A percentile compares a stretch with the other conserved stretches of the same genome.
Conservation (phyloP, 2,888 invertebrate genomes). For the Tromatobia lineatoria region DNA sequence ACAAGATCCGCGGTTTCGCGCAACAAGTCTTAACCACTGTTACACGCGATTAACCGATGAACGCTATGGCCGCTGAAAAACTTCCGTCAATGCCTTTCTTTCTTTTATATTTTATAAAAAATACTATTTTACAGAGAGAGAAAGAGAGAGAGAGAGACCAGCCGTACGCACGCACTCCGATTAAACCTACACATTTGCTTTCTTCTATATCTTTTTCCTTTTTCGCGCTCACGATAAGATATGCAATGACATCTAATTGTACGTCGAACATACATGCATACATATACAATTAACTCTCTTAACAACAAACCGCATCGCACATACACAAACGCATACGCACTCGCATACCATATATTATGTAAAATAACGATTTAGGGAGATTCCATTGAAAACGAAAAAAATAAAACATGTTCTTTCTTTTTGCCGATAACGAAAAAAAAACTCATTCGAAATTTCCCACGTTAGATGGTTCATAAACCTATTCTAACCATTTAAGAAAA, state of each 20-base stretch:
- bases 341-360: slow-evolving; percentile 50
- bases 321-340: slow-evolving; percentile 66
- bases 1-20: neutral
- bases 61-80: slow-evolving; percentile 25
- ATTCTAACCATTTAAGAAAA: no score
- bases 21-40: neutral
- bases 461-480: neutral
- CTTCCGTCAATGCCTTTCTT: slow-evolving; percentile 40
- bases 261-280: slow-evolving; percentile 53
- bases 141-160: slow-evolving; percentile 42
- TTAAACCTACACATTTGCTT: slow-evolving; percentile 35
- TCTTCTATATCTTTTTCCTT: slow-evolving; percentile 9
- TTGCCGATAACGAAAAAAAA: neutral
- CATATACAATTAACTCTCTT: slow-evolving; percentile 66
- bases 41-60: slow-evolving; percentile 4
- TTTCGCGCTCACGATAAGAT: slow-evolving; percentile 50
- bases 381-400: neutral
- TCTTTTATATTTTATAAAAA: slow-evolving; percentile 66
- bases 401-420: neutral
- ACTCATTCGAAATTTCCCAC: neutral
- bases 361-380: slow-evolving; percentile 21
- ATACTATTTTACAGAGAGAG: slow-evolving; percentile 67
- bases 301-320: slow-evolving; percentile 45
- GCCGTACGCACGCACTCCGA: slow-evolving; percentile 26
- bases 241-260: slow-evolving; percentile 54